Conservation (phyloP, 2,888 invertebrate genomes). For the Catocala sponsa region DNA sequence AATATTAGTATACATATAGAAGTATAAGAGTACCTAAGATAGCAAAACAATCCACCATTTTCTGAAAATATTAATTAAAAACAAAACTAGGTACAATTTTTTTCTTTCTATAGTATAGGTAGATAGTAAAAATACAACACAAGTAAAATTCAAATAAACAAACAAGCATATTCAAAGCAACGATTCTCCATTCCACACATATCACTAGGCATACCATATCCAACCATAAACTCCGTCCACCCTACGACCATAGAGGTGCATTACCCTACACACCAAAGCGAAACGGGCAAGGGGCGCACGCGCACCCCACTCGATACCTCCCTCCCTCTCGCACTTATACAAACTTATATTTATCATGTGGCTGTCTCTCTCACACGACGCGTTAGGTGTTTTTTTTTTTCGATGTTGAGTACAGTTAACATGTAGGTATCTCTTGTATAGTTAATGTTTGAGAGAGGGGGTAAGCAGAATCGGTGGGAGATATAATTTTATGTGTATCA, state of each 20-base stretch:
- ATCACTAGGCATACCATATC: too few species aligned
- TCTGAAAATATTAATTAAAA: too few species aligned
- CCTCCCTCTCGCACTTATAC: conserved; percentile 29
- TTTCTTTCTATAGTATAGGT: too few species aligned
- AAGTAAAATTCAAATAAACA: too few species aligned
- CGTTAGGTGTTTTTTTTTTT: conserved; percentile 19
- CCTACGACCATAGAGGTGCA: conserved; percentile 39
- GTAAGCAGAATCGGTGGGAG: not conserved
- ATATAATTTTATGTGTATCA: not conserved
- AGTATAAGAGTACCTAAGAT: too few species aligned
- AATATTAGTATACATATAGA: not conserved
- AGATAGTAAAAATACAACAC: too few species aligned
- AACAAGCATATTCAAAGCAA: too few species aligned
- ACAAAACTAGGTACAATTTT: too few species aligned
- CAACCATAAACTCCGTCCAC: conserved; percentile 25
- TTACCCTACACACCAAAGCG: conserved; percentile 43
- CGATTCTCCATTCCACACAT: too few species aligned
- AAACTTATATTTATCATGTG: not conserved
- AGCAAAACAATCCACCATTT: too few species aligned
- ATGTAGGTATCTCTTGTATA: conserved; percentile 1
- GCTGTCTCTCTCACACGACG: conserved; percentile 14
- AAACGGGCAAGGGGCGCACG: conserved; percentile 52
- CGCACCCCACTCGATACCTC: conserved; percentile 53
- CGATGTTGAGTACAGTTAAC: conserved; percentile 16
- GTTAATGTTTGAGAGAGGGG: not conserved